Evolutionary conservation across 1,140 invertebrate genomes (phyloP).

Genomic region (Berghia stephanieae): DNA sequence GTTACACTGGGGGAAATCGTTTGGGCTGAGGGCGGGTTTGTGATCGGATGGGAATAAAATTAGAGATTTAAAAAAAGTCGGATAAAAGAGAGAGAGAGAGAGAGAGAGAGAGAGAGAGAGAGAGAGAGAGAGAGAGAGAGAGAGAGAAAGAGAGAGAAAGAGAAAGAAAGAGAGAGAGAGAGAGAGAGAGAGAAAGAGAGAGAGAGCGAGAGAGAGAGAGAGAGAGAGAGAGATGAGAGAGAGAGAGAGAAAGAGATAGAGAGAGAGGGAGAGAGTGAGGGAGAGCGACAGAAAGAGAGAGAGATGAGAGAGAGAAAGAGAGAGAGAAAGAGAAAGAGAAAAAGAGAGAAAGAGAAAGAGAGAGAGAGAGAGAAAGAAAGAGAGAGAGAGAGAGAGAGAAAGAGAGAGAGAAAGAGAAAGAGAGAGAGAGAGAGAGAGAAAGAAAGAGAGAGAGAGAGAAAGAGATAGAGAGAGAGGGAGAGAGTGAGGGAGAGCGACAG

Average conservation of each 20-base stretch:
- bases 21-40: too few relatives aligned
- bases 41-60: too few relatives aligned
- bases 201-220: too few relatives aligned
- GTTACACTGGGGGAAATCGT: too few relatives aligned
- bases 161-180: slow-evolving; percentile 29
- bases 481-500: too few relatives aligned
- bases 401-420: slow-evolving; percentile 31
- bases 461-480: too few relatives aligned
- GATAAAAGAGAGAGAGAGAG: slow-evolving; percentile 34
- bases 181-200: neutral
- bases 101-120: slow-evolving; percentile 30
- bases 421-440: slow-evolving; percentile 17
- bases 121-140: slow-evolving; percentile 34
- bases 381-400: slow-evolving; percentile 36
- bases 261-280: too few relatives aligned
- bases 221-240: too few relatives aligned
- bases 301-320: slow-evolving; percentile 1
- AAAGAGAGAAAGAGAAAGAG: neutral
- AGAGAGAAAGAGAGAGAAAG: slow-evolving; percentile 27
- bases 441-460: neutral
- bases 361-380: slow-evolving; percentile 34
- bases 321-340: slow-evolving; percentile 15
- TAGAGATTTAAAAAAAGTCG: neutral
- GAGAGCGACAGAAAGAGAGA: too few relatives aligned
- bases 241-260: too few relatives aligned